Evolutionary conservation across 2,797 vertebrate species (phyloP).

Genomic region (Lophotriccus pileatus): DNA sequence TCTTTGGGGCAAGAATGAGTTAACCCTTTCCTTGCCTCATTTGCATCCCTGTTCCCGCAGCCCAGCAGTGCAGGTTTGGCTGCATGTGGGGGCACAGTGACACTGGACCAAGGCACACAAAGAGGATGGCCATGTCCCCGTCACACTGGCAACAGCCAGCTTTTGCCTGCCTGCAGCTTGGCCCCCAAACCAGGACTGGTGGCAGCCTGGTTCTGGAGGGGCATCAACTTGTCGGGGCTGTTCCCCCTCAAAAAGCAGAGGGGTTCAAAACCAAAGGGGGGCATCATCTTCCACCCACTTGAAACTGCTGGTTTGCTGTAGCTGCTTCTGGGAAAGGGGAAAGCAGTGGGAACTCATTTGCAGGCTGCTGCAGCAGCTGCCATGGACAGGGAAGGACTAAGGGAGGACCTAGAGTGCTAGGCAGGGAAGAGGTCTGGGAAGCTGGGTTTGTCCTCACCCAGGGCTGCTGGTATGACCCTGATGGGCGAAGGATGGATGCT

Average conservation of each 20-base stretch:
- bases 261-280: background rate
- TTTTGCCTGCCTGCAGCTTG: background rate
- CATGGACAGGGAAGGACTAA: background rate
- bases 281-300: fast-evolving
- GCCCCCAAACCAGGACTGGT: background rate
- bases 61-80: background rate
- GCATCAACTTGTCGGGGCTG: background rate
- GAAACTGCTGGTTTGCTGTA: background rate
- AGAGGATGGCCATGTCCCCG: fast-evolving
- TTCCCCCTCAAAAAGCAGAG: background rate
- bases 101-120: background rate
- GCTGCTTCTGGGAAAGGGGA: background rate
- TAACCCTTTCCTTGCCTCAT: background rate
- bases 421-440: background rate
- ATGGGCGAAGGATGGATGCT: background rate
- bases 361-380: background rate
- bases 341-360: background rate
- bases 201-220: background rate
- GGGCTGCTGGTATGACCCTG: background rate
- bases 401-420: too few species aligned
- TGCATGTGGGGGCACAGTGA: fast-evolving
- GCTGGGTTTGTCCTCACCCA: background rate
- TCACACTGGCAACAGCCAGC: background rate
- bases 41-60: background rate
- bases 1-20: background rate